phyloP scores from a whole-genome alignment of 2,113 vertebrate species.

The Nycticebus coucang region DNA sequence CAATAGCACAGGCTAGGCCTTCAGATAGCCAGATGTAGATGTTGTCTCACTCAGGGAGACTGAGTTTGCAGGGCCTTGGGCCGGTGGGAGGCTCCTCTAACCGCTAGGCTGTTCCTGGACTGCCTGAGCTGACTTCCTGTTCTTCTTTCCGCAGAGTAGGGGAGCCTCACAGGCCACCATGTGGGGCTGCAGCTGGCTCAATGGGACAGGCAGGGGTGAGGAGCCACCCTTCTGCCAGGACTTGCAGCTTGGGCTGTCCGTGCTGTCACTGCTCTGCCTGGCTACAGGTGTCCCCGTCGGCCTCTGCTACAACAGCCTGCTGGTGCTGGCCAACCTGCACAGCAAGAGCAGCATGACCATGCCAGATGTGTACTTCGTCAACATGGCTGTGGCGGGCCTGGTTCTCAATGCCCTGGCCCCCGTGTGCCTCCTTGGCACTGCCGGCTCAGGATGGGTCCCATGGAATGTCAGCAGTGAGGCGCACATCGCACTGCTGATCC shows the following conservation, averaged over 20 bases:
- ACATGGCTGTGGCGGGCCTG: conserved; percentile 95
- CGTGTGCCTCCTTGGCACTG: conserved; percentile 91
- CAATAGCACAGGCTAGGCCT: not conserved
- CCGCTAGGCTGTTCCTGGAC: not conserved
- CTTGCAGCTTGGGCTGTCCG: conserved; percentile 91
- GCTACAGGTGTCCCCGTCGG: conserved; percentile 94
- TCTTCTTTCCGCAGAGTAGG: not conserved
- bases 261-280: conserved; percentile 95
- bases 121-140: not conserved
- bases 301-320: conserved; percentile 93
- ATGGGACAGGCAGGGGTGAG: conserved; percentile 87
- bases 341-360: conserved; percentile 97
- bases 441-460: conserved; percentile 91
- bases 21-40: not conserved
- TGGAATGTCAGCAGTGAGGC: conserved; percentile 94
- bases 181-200: conserved; percentile 95
- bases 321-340: conserved; percentile 95
- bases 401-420: conserved; percentile 94
- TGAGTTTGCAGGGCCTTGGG: not conserved
- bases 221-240: conserved; percentile 93
- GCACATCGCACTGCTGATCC: conserved; percentile 94
- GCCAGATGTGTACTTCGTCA: conserved; percentile 99
- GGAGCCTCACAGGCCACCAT: conserved; percentile 83
- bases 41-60: not conserved
- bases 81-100: not conserved